These are phyloP conservation scores for Mustelus asterias DNA, from an alignment of 2,113 vertebrate genomes.

Conservation along the genomic window DNA sequence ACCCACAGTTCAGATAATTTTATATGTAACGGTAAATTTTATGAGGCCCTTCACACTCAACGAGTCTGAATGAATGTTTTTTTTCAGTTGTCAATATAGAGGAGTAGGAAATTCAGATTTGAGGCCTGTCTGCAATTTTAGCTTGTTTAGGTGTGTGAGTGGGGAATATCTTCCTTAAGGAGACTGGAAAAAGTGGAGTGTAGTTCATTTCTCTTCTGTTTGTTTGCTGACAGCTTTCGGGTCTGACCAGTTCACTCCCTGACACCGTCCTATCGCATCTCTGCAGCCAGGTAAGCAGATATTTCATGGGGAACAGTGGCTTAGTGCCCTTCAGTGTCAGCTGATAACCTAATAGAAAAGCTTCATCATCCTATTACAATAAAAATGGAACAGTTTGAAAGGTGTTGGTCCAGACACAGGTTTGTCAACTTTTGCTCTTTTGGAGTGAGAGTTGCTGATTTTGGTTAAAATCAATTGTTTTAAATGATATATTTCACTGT, in stretches of 20 bases:
- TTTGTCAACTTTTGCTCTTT: background rate
- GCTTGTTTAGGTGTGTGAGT: background rate
- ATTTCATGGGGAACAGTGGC: background rate
- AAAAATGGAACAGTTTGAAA: background rate
- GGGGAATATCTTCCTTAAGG: background rate
- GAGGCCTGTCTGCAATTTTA: background rate
- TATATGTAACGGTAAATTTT: background rate
- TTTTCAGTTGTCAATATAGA: background rate
- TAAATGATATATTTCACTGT: background rate
- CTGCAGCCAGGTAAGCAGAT: slow-evolving; percentile 83
- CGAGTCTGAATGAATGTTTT: background rate
- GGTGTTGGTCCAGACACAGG: background rate
- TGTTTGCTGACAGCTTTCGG: slow-evolving; percentile 61
- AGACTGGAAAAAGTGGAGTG: background rate
- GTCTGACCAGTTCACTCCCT: slow-evolving; percentile 79
- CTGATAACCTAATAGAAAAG: background rate
- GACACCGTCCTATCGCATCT: slow-evolving; percentile 86
- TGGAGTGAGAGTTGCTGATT: background rate
- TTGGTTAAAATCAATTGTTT: background rate
- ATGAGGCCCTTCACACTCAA: background rate
- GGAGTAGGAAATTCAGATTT: background rate
- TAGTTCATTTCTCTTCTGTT: background rate
- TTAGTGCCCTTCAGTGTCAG: background rate
- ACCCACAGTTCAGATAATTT: background rate
- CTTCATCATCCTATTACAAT: background rate